phyloP scores from a whole-genome alignment of 2,113 vertebrate species.

The Perccottus glenii region DNA sequence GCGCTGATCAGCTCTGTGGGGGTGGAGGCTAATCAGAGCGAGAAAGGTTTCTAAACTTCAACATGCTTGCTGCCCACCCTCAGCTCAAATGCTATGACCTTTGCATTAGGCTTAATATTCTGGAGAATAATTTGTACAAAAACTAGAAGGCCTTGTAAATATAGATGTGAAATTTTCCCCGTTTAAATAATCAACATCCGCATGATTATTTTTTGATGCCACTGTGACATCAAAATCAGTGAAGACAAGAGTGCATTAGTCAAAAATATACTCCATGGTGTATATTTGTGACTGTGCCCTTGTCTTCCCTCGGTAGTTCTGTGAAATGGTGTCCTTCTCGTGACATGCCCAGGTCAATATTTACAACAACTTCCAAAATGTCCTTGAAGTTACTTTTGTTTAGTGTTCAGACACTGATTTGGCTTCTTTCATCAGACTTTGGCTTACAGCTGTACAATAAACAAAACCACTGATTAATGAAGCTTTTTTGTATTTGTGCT shows the following conservation, averaged over 20 bases:
- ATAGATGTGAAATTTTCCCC: background rate
- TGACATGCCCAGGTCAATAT: constrained; percentile 48
- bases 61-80: constrained; percentile 38
- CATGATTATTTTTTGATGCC: constrained; percentile 2
- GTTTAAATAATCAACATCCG: background rate
- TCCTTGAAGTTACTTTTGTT: constrained; percentile 55
- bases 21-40: constrained; percentile 58
- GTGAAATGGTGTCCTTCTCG: constrained; percentile 22
- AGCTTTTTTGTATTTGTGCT: constrained; percentile 59
- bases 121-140: constrained; percentile 14
- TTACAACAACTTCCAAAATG: constrained; percentile 18
- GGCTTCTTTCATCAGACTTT: constrained; percentile 46
- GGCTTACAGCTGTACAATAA: constrained; percentile 42
- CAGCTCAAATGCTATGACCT: constrained; percentile 52
- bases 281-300: background rate
- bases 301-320: constrained; percentile 19
- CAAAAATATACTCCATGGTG: constrained; percentile 10
- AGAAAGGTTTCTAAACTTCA: constrained; percentile 46
- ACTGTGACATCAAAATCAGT: background rate
- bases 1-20: constrained; percentile 54
- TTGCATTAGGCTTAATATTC: constrained; percentile 30
- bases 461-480: constrained; percentile 58
- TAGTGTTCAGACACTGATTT: constrained; percentile 28
- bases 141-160: constrained; percentile 6
- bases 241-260: no score